phyloP scores from a whole-genome alignment of 2,797 vertebrate genomes.

The Microctenopoma steveboyesi region DNA sequence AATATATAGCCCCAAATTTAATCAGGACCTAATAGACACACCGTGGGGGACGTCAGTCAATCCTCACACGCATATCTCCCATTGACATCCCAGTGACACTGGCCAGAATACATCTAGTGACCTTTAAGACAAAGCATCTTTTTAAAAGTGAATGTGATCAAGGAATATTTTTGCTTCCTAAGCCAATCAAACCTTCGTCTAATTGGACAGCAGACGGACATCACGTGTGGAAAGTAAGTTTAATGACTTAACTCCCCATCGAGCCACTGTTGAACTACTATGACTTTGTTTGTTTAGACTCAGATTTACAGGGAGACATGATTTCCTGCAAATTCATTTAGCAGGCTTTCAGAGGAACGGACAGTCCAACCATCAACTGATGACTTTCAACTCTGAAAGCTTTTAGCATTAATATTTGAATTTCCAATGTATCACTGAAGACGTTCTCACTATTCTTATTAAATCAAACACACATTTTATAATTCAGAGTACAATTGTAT shows the following conservation, averaged over 20 bases:
- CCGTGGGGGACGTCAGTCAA: slow-evolving; percentile 90
- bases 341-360: slow-evolving; percentile 21
- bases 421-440: neutral
- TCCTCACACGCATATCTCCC: slow-evolving; percentile 91
- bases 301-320: slow-evolving; percentile 34
- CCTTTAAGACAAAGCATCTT: slow-evolving; percentile 65
- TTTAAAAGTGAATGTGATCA: slow-evolving; percentile 77
- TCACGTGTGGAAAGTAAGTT: slow-evolving; percentile 34
- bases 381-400: slow-evolving; percentile 6
- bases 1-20: slow-evolving; percentile 95
- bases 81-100: slow-evolving; percentile 83
- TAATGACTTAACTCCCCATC: slow-evolving; percentile 23
- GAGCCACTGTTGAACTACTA: slow-evolving; percentile 13
- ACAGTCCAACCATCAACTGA: slow-evolving; percentile 6
- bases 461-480: neutral
- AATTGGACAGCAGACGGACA: slow-evolving; percentile 49
- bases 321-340: slow-evolving; percentile 43
- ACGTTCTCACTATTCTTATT: slow-evolving; percentile 4
- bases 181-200: slow-evolving; percentile 74
- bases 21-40: slow-evolving; percentile 92
- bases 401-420: neutral
- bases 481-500: neutral
- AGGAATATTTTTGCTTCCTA: slow-evolving; percentile 75
- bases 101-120: slow-evolving; percentile 83
- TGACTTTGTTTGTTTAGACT: slow-evolving; percentile 46